A percentile compares a stretch with the other conserved stretches of the same genome.
phyloP scores from a whole-genome alignment of 2,888 invertebrate genomes.

The Lasioglossum leucozonium region DNA sequence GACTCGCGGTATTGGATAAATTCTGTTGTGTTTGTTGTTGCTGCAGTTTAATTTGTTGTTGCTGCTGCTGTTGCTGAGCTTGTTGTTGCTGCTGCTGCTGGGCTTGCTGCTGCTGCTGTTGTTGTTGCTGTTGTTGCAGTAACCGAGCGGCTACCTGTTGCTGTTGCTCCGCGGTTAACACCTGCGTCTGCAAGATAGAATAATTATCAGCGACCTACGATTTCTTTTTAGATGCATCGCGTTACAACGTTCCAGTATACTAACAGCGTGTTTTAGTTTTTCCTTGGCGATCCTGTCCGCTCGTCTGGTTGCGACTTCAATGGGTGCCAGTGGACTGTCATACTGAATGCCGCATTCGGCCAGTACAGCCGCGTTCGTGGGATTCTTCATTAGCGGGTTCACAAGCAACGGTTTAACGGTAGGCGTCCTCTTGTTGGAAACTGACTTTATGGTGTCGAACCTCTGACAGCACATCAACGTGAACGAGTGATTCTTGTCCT shows the following conservation, averaged over 20 bases:
- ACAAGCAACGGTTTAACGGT: slow-evolving; percentile 91
- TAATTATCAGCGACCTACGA: background rate
- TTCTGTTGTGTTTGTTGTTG: slow-evolving; percentile 75
- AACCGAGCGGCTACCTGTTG: slow-evolving; percentile 73
- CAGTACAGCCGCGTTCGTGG: slow-evolving; percentile 93
- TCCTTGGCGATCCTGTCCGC: slow-evolving; percentile 95
- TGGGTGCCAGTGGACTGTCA: slow-evolving; percentile 93
- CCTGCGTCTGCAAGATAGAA: slow-evolving; percentile 63
- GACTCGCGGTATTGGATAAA: slow-evolving; percentile 64
- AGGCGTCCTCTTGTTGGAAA: slow-evolving; percentile 90
- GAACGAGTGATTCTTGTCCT: slow-evolving; percentile 91
- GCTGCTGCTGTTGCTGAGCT: slow-evolving; percentile 70
- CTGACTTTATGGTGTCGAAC: slow-evolving; percentile 91
- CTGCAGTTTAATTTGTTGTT: slow-evolving; percentile 60
- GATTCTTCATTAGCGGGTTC: slow-evolving; percentile 91
- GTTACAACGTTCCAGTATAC: slow-evolving; percentile 36
- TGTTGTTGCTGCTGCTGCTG: slow-evolving; percentile 72
- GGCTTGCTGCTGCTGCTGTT: slow-evolving; percentile 80
- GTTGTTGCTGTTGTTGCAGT: slow-evolving; percentile 73
- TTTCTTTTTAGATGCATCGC: background rate
- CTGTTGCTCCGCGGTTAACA: slow-evolving; percentile 78
- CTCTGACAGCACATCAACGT: slow-evolving; percentile 89
- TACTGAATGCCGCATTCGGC: slow-evolving; percentile 93
- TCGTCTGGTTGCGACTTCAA: slow-evolving; percentile 91
- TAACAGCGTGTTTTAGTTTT: slow-evolving; percentile 87